phyloP scores from a whole-genome alignment of 2,113 vertebrate species.

The Cyphomyrus discorhynchus region DNA sequence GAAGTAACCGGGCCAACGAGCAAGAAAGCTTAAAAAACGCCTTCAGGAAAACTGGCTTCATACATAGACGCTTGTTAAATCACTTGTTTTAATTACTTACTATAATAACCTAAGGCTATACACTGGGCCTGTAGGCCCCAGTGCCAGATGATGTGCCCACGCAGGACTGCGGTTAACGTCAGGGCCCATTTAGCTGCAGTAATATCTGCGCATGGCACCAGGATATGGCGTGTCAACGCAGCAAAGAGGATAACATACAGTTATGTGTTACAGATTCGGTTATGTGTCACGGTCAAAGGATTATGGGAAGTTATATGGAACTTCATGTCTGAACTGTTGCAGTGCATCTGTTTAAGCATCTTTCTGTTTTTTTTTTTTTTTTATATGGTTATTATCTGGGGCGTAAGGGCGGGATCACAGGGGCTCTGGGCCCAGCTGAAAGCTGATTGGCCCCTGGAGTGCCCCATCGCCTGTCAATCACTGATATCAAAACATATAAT shows the following conservation, averaged over 20 bases:
- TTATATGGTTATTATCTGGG: background rate
- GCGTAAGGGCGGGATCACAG: background rate
- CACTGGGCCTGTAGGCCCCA: background rate
- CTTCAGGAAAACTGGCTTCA: background rate
- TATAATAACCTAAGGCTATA: background rate
- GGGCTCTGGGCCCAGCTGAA: background rate
- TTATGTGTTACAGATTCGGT: background rate
- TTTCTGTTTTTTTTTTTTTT: background rate
- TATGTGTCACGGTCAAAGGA: background rate
- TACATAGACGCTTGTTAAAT: background rate
- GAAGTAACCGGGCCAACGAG: background rate
- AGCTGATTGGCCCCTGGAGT: background rate
- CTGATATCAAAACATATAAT: background rate
- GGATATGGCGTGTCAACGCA: background rate
- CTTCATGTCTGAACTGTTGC: background rate
- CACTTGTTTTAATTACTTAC: conserved; percentile 7
- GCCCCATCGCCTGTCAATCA: background rate
- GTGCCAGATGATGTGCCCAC: background rate
- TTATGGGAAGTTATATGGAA: background rate
- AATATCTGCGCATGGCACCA: background rate
- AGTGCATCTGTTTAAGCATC: background rate
- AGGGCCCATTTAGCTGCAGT: background rate
- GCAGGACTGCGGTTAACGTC: background rate
- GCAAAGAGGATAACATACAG: background rate
- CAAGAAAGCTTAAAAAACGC: background rate